Conservation (phyloP, 2,113 vertebrate genomes). For the Alligator mississippiensis region DNA sequence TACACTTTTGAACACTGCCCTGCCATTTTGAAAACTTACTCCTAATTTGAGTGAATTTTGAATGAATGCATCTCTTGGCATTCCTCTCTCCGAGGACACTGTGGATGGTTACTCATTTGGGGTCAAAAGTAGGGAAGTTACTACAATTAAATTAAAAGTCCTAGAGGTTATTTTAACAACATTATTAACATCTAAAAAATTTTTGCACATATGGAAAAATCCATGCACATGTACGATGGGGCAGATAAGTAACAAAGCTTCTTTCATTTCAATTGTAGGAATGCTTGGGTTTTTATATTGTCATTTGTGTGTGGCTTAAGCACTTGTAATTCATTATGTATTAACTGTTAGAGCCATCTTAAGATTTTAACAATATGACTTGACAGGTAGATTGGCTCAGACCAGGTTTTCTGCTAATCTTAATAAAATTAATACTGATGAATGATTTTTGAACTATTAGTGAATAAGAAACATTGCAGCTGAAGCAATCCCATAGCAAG, state of each 20-base stretch:
- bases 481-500: slow-evolving; percentile 69
- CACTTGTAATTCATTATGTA: neutral
- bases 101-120: neutral
- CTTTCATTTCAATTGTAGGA: neutral
- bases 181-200: neutral
- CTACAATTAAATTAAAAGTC: neutral
- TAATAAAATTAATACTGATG: neutral
- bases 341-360: neutral
- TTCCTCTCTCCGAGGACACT: neutral
- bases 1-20: neutral
- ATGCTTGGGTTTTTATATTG: neutral
- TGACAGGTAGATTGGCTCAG: neutral
- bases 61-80: neutral
- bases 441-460: neutral
- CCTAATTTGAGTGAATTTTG: neutral
- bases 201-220: neutral
- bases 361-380: neutral
- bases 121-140: neutral
- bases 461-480: slow-evolving; percentile 53
- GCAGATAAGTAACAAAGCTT: neutral
- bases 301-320: neutral
- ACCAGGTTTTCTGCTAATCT: neutral
- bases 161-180: slow-evolving; percentile 1
- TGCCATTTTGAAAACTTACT: neutral
- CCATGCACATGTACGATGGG: neutral